Conservation (phyloP, 2,797 vertebrate genomes). For the Sebastes ruberrimus region DNA sequence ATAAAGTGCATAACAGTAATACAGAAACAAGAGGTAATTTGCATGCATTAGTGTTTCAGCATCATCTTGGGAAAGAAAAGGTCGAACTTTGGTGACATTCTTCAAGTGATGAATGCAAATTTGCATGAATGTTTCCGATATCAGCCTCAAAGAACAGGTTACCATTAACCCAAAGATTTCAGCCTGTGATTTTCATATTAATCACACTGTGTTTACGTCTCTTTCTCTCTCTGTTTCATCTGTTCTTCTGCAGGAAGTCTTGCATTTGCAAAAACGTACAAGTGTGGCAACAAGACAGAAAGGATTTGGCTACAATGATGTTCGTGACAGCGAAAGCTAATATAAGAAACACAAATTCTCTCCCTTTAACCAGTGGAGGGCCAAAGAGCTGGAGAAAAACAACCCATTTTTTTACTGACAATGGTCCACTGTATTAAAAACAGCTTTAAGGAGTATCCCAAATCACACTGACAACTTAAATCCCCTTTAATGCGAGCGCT, state of each 20-base stretch:
- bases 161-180: conserved; percentile 17
- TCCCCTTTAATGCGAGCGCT: not conserved
- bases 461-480: not conserved
- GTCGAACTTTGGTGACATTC: conserved; percentile 12
- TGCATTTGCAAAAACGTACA: not conserved
- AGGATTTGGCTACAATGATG: not conserved
- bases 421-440: not conserved
- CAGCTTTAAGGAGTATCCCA: not conserved
- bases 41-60: conserved; percentile 42
- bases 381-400: not conserved
- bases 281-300: not conserved
- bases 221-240: not conserved
- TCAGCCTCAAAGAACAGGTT: conserved; percentile 5
- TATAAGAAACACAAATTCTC: not conserved
- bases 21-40: conserved; percentile 46
- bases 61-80: conserved; percentile 10
- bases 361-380: too few species aligned
- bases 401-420: not conserved
- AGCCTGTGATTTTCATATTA: conserved; percentile 2
- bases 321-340: too few species aligned
- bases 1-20: conserved; percentile 8
- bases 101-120: conserved; percentile 33
- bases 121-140: conserved; percentile 22
- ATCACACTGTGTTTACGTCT: not conserved
- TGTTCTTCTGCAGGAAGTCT: not conserved